These are phyloP conservation scores for Phrynosoma blainvillii DNA, from an alignment of 2,113 vertebrate genomes.

Conservation along the genomic window DNA sequence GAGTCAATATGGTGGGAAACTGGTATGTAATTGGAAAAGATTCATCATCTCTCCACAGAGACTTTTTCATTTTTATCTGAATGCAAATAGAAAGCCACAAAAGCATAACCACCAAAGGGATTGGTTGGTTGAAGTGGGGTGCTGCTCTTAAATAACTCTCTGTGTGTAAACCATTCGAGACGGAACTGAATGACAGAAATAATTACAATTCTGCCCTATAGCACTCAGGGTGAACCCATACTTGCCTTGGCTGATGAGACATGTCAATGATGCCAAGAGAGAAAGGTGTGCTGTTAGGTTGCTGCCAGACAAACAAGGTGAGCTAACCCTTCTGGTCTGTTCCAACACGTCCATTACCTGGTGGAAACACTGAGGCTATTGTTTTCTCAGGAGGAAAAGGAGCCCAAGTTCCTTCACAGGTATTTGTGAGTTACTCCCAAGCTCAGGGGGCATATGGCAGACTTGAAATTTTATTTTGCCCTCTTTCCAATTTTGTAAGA, in stretches of 20 bases:
- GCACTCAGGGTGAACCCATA: conserved; percentile 15
- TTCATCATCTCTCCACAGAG: neutral
- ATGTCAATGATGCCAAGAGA: conserved; percentile 21
- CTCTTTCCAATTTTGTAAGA: neutral
- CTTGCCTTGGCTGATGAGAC: neutral
- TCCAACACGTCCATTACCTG: conserved; percentile 18
- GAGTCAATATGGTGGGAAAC: too few species aligned
- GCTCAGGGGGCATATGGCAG: conserved; percentile 8
- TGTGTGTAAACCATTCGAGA: accelerated
- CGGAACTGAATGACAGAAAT: neutral
- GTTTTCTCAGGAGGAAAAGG: conserved; percentile 10
- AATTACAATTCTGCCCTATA: neutral
- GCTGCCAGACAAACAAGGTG: conserved; percentile 9
- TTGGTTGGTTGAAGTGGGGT: neutral
- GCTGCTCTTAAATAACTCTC: neutral
- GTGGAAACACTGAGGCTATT: conserved; percentile 29
- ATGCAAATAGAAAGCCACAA: neutral
- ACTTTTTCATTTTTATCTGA: neutral
- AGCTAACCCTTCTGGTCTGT: conserved; percentile 17
- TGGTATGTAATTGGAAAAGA: neutral
- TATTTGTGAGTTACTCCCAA: conserved; percentile 22
- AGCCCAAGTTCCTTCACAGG: neutral
- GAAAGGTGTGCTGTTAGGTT: conserved; percentile 6
- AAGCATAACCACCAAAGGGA: neutral
- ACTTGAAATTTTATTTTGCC: neutral